Base-by-base conservation (phyloP, 2,113 vertebrate species). In the Perca fluviatilis region DNA sequence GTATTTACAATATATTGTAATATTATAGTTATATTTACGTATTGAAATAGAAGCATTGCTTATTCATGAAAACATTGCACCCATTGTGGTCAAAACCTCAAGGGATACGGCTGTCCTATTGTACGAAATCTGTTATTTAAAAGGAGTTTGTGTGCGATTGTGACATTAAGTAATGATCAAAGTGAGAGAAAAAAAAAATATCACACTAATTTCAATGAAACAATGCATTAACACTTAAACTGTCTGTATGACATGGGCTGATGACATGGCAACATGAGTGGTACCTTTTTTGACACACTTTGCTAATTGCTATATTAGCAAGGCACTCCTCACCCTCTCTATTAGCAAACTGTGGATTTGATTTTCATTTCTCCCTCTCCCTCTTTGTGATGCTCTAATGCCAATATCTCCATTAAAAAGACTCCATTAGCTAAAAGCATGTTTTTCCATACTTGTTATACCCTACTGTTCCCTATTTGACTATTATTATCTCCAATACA, bases 401-500 rank as follows among this genome's bases (percentile, higher is more conserved):
- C 66, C 65, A 72, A 82, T 72, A 51, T 77, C 66, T 69, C 73
- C 74, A 77, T 88, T 79, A 86, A 79, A 43, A 81, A 74, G 68
- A 74, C 78, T 85, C 85, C 74, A 87, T 90, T 89, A 90, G 86
- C 84, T 91, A 91, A 89, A 89, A 91, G 86, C 79, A 74, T 88
- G 62, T 61, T 86, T 86, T 87, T 80, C 76, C 71, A n/a, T 63
- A 71, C 69, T 83, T 82, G 57, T 83, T 83, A 49, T 51, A 83
- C 93, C 91, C 91, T 67, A 90, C 86, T 56, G 83, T 84, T 91
- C 91, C 91, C 93, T 93, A 66, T 96, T 96, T 95, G 95, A 94
- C 94, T 94, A 91, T 88, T 94, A 97, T 95, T 96, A 95, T 95
- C 95, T 94, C 76, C 94, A 94, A 94, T 92, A 95, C 95, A 96